A percentile compares a stretch with the other conserved stretches of the same genome.
These are phyloP conservation scores for Tinea pellionella DNA, from an alignment of 2,888 invertebrate species.

Conservation along the genomic window DNA sequence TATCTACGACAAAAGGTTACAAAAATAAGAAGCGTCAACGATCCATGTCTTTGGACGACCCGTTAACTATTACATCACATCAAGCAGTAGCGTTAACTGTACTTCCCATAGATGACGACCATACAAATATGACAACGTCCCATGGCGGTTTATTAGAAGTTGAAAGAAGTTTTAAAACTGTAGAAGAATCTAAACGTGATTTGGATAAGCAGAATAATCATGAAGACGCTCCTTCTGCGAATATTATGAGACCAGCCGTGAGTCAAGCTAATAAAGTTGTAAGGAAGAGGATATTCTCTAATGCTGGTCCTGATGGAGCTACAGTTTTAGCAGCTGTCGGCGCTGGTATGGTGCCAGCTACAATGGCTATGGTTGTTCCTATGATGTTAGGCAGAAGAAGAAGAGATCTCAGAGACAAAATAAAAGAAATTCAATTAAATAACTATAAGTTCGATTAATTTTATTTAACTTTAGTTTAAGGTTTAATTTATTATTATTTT, in stretches of 20 bases:
- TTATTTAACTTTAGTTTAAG: background rate
- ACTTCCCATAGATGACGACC: conserved; percentile 75
- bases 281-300: conserved; percentile 41
- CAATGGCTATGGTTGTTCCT: conserved; percentile 84
- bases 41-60: conserved; percentile 37
- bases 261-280: conserved; percentile 30
- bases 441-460: background rate
- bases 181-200: conserved; percentile 69
- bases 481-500: conserved; percentile 3
- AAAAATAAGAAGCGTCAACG: conserved; percentile 64
- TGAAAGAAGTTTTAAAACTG: conserved; percentile 76
- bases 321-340: conserved; percentile 79
- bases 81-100: conserved; percentile 76
- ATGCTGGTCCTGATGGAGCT: conserved; percentile 61
- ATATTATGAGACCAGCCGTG: conserved; percentile 37
- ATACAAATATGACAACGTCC: conserved; percentile 73
- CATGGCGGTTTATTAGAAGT: conserved; percentile 82
- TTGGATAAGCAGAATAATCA: conserved; percentile 49
- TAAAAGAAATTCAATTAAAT: background rate
- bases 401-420: conserved; percentile 24
- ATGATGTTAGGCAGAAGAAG: conserved; percentile 74
- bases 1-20: conserved; percentile 83
- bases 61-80: conserved; percentile 49
- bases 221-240: conserved; percentile 28
- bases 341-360: conserved; percentile 83